Percentiles rank a stretch among this genome's conserved stretches.
These are phyloP conservation scores for Cuculus canorus DNA, from an alignment of 2,797 vertebrate species.

Conservation along the genomic window DNA sequence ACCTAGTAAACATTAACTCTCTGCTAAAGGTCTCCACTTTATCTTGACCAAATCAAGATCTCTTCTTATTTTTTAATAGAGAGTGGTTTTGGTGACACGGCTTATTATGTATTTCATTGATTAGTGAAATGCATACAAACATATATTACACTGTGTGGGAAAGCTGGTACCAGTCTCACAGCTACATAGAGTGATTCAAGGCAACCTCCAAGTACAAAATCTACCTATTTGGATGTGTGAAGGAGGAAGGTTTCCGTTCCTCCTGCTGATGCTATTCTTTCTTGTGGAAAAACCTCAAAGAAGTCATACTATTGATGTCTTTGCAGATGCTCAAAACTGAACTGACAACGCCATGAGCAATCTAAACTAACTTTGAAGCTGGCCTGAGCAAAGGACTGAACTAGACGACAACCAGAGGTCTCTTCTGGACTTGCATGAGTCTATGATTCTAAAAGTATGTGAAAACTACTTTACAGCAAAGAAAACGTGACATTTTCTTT, in stretches of 20 bases:
- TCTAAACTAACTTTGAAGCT: background rate
- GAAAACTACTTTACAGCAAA: background rate
- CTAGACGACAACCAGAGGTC: background rate
- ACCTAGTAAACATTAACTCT: background rate
- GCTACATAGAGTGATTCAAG: background rate
- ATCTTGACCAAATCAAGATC: background rate
- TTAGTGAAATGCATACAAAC: background rate
- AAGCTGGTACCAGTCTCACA: background rate
- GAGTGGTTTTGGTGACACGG: background rate
- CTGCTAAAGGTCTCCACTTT: background rate
- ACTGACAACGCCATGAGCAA: background rate
- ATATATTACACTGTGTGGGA: background rate
- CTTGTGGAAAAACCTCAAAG: fast-evolving
- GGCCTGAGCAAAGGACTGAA: background rate
- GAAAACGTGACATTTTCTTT: background rate
- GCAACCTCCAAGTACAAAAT: background rate
- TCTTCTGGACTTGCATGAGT: background rate
- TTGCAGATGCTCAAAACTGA: background rate
- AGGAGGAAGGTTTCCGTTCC: background rate
- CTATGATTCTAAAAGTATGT: background rate
- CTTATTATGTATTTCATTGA: background rate
- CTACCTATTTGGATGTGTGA: fast-evolving
- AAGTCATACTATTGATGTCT: fast-evolving
- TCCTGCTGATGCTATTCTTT: background rate
- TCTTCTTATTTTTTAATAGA: background rate